These are phyloP conservation scores for Xenopus petersii DNA, from an alignment of 2,797 vertebrate species.

Conservation along the genomic window DNA sequence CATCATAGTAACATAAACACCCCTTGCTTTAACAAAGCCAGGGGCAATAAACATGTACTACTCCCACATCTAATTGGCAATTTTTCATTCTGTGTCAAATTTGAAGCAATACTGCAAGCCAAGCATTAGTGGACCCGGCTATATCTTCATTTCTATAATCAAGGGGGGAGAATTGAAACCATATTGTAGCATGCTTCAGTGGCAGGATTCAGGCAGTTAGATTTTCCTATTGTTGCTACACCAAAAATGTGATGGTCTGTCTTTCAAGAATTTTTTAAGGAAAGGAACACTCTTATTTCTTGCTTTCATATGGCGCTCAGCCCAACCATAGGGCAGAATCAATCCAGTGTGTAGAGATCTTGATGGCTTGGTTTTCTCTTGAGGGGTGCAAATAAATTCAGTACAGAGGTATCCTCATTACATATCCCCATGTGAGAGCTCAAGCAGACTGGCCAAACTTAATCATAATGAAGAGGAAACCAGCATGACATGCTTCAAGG, in stretches of 20 bases:
- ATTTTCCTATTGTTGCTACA: neutral
- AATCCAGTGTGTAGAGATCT: neutral
- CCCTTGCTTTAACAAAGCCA: no score
- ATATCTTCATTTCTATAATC: neutral
- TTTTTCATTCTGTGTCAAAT: no score
- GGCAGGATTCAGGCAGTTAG: neutral
- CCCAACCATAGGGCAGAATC: neutral
- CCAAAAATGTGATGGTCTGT: neutral
- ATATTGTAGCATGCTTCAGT: neutral
- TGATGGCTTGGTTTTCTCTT: neutral
- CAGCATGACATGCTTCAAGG: neutral
- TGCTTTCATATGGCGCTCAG: neutral
- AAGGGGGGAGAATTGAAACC: no score
- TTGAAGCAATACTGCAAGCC: no score
- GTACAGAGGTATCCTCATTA: neutral
- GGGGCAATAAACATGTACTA: no score
- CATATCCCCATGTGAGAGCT: neutral
- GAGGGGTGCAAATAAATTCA: slow-evolving; percentile 1
- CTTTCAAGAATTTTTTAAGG: neutral
- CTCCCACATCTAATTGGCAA: no score
- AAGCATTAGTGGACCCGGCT: no score
- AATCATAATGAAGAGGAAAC: slow-evolving; percentile 9
- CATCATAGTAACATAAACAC: no score
- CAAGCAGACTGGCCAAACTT: neutral
- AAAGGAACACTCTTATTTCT: slow-evolving; percentile 3